Evolutionary conservation across 2,797 vertebrate genomes (phyloP).

Genomic region (Fratercula arctica): DNA sequence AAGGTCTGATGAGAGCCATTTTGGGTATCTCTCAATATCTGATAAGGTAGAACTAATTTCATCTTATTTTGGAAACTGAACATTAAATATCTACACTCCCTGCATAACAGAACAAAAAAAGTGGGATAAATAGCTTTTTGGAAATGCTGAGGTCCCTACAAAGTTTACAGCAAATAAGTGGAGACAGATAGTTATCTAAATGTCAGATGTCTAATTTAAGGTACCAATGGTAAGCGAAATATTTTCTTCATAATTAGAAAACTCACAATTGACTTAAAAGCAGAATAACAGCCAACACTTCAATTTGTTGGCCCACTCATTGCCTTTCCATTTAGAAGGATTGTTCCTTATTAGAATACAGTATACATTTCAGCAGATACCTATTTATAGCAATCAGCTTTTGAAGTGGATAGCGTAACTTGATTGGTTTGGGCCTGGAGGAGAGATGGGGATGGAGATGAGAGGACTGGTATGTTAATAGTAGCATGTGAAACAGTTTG

Average conservation of each 20-base stretch:
- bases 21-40: neutral
- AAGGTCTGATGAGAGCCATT: neutral
- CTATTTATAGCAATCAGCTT: neutral
- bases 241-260: neutral
- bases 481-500: neutral
- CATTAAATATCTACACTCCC: neutral
- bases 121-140: neutral
- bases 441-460: neutral
- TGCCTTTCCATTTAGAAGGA: neutral
- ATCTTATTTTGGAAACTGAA: neutral
- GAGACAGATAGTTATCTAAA: neutral
- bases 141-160: neutral
- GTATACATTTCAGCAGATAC: neutral
- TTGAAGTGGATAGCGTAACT: neutral
- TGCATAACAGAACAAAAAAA: neutral
- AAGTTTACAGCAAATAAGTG: neutral
- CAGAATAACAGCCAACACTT: neutral
- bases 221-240: neutral
- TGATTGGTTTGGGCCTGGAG: neutral
- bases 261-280: neutral
- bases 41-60: neutral
- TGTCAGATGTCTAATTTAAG: neutral
- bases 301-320: neutral
- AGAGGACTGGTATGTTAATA: neutral
- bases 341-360: neutral